Evolutionary conservation across 2,888 invertebrate species (phyloP).

Genomic region (Cephus nigrinus): DNA sequence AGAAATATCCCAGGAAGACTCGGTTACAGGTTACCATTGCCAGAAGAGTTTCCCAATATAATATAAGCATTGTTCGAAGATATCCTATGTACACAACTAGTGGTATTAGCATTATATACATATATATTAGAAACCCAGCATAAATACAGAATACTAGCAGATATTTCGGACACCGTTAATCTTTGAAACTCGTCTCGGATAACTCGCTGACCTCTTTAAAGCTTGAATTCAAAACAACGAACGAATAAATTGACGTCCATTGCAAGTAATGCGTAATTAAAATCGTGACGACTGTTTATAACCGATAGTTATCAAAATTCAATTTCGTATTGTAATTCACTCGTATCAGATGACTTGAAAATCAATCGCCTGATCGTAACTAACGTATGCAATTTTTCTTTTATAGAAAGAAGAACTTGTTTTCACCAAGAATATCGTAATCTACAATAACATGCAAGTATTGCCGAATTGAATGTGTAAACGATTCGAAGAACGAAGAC

Average conservation of each 20-base stretch:
- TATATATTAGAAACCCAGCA: neutral
- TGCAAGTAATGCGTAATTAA: neutral
- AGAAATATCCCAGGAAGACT: neutral
- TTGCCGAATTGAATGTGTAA: neutral
- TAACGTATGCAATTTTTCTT: neutral
- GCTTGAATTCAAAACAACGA: neutral
- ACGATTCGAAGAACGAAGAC: neutral
- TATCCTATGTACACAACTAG: neutral
- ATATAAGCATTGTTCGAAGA: slow-evolving; percentile 1
- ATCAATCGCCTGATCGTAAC: neutral
- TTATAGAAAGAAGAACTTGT: neutral
- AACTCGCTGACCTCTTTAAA: slow-evolving; percentile 34
- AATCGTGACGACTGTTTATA: neutral
- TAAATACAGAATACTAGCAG: neutral
- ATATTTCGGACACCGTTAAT: slow-evolving; percentile 18
- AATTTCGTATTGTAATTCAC: neutral
- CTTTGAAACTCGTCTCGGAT: slow-evolving; percentile 28
- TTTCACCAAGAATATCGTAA: neutral
- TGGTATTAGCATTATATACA: neutral
- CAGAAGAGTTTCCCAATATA: slow-evolving; percentile 1
- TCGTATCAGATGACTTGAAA: neutral
- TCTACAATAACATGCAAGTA: neutral
- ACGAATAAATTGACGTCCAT: neutral
- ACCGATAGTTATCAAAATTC: neutral
- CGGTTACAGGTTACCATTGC: neutral